Conservation (phyloP, 2,797 vertebrate species). For the Molossus molossus region DNA sequence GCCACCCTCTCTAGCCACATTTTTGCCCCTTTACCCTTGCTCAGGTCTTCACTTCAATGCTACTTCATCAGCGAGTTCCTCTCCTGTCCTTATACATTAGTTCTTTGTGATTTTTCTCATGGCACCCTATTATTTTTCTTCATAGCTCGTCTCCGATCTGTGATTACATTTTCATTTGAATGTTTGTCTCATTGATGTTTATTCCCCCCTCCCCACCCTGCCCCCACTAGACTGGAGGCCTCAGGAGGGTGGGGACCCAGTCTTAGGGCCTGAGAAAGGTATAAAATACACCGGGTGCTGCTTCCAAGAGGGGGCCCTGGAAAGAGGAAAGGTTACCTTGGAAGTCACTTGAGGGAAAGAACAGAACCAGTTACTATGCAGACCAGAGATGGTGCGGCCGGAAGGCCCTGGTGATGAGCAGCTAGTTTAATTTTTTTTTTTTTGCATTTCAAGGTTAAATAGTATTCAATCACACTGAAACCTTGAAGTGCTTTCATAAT, state of each 20-base stretch:
- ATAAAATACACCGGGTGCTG: background rate
- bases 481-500: constrained; percentile 27
- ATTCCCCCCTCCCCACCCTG: background rate
- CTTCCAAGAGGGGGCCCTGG: background rate
- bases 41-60: background rate
- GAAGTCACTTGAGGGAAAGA: background rate
- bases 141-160: background rate
- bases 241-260: background rate
- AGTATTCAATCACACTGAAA: constrained; percentile 67
- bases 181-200: background rate
- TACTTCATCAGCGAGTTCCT: background rate
- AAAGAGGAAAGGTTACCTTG: background rate
- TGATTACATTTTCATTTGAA: background rate
- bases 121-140: background rate
- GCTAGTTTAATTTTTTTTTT: background rate
- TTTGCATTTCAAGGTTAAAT: constrained; percentile 51
- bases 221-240: background rate
- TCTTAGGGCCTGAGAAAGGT: background rate
- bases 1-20: background rate
- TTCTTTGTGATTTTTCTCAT: background rate
- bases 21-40: background rate
- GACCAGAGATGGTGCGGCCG: background rate
- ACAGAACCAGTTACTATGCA: background rate
- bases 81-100: background rate
- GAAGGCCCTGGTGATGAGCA: background rate